Evolutionary conservation across 2,888 invertebrate species (phyloP), one percentile per base, ranked within the genome.

Genomic region (Drosophila borborema): DNA sequence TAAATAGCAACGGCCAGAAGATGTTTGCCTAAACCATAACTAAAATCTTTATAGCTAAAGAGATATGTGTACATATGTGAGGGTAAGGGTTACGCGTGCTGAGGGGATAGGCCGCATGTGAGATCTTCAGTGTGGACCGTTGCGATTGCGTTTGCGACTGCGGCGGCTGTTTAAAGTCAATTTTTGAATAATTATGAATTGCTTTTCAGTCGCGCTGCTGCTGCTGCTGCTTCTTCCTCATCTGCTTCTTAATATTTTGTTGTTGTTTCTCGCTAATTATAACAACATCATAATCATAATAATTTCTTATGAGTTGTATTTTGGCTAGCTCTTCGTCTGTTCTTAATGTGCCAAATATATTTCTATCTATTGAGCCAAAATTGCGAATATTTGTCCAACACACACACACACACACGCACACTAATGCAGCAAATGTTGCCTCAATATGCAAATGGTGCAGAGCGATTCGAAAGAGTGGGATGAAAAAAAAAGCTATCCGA

Each of bases 121-220:
- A 56, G 56, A 58, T 58, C 45, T 43, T 48, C 54, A n/a, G 48
- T 38, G 56, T 40, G 40, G 12, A 45, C 51, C 12, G 46, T 49
- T 18, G 54, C 58, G 23, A 28, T 43, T 58, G 61, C 58, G 54
- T 34, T 46, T 62, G 64, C 58, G 71, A 60, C 65, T 71, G 65
- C 67, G 71, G 71, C 84, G 80, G 74, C 74, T 86, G 81, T 74
- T 82, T 84, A 66, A 81, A 90, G 91, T 86, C 86, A 90, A 90
- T 90, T 86, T 86, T 77, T 86, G 86, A 90, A 90, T 86, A 86
- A 89, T 86, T 90, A 89, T 88, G 86, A 80, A 89, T 86, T 84
- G 87, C 79, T 89, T 90, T 84, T 88, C 80, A 74, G 67, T 72
- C 20, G 41, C 23, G 36, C 41, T 56, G 31, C 9, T 3, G 31